A percentile compares a stretch with the other conserved stretches of the same genome.
These are phyloP conservation scores for Alfaro cultratus DNA, from an alignment of 2,797 vertebrate genomes.

Conservation along the genomic window DNA sequence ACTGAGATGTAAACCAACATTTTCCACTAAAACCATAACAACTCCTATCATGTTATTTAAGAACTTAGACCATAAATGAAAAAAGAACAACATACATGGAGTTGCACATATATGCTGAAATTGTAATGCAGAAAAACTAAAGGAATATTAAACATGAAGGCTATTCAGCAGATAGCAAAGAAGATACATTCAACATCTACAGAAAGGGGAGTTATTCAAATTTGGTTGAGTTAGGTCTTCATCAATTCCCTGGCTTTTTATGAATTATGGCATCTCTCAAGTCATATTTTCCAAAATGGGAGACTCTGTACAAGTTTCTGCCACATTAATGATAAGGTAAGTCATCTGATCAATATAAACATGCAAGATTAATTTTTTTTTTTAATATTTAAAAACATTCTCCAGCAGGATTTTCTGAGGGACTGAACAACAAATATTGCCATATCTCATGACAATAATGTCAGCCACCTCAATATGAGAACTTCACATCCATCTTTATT, in stretches of 20 bases:
- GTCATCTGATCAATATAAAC: not conserved
- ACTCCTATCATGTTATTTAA: not conserved
- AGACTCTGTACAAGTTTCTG: not conserved
- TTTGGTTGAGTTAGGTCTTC: constrained; percentile 2
- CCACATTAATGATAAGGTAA: not conserved
- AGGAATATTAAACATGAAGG: not conserved
- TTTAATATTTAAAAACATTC: no score
- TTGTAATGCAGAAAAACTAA: not conserved
- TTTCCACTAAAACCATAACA: not conserved
- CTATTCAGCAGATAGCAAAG: not conserved
- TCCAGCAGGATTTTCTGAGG: not conserved
- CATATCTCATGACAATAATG: not conserved
- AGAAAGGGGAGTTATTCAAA: not conserved
- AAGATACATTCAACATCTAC: not conserved
- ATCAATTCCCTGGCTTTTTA: not conserved
- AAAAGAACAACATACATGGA: not conserved
- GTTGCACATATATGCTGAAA: not conserved
- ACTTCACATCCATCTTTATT: not conserved
- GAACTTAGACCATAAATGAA: not conserved
- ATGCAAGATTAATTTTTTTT: no score
- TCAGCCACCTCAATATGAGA: not conserved
- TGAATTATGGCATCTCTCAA: not conserved
- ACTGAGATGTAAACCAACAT: not conserved
- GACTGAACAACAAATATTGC: not conserved
- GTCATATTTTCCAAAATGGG: not conserved